Percentiles rank a stretch among this genome's conserved stretches.
These are phyloP conservation scores for Eucidaris tribuloides DNA, from an alignment of 35 echinoderm and acorn worm genomes.

Conservation along the genomic window DNA sequence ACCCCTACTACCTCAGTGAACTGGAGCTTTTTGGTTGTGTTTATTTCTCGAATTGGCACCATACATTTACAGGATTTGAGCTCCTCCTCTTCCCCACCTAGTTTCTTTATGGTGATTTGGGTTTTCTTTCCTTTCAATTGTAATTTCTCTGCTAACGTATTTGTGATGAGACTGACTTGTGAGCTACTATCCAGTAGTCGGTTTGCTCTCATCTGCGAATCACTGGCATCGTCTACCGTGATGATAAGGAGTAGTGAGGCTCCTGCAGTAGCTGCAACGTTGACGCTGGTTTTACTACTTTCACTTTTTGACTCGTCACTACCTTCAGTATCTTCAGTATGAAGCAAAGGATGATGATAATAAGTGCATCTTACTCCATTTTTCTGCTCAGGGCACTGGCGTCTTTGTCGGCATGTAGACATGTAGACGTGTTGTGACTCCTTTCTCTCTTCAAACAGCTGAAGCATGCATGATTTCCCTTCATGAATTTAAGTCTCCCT, in stretches of 20 bases:
- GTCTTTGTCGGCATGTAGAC: constrained; percentile 5
- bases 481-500: neutral
- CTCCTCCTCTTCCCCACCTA: constrained; percentile 64
- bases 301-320: no score
- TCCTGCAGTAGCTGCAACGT: no score
- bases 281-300: no score
- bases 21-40: neutral
- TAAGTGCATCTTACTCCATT: neutral
- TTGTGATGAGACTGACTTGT: no score
- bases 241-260: no score
- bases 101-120: constrained; percentile 47
- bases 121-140: no score
- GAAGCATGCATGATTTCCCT: constrained; percentile 51
- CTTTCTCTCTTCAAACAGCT: constrained; percentile 59
- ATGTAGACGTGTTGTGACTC: constrained; percentile 5
- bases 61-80: constrained; percentile 26
- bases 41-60: no score
- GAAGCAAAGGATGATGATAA: neutral
- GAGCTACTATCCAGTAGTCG: constrained; percentile 57
- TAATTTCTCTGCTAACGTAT: constrained; percentile 29
- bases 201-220: no score
- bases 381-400: neutral
- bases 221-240: neutral
- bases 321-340: no score
- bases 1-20: constrained; percentile 23